A percentile compares a stretch with the other conserved stretches of the same genome.
These are phyloP conservation scores for Ceriagrion tenellum DNA, from an alignment of 2,888 invertebrate genomes.

Conservation along the genomic window DNA sequence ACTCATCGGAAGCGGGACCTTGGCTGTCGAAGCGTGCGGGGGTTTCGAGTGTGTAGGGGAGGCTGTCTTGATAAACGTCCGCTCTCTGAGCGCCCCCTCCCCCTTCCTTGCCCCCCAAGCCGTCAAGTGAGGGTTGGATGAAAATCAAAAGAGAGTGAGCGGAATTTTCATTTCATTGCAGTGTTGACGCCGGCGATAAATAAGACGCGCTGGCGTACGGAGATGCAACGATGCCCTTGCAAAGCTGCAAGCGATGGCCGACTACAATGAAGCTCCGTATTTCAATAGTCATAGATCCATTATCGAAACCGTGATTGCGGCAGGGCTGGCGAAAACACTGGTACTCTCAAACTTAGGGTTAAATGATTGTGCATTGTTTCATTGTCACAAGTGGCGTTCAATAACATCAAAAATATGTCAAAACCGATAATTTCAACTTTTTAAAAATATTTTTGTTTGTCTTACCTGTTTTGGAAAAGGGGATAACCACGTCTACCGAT, in stretches of 20 bases:
- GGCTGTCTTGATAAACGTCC: background rate
- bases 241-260: background rate
- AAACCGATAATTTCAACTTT: too few relatives aligned
- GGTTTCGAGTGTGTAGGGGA: background rate
- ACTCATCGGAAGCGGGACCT: slow-evolving; percentile 37
- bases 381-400: too few relatives aligned
- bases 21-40: background rate
- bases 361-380: too few relatives aligned
- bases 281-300: background rate
- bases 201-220: background rate
- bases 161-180: background rate
- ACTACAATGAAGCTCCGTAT: background rate
- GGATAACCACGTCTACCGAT: too few relatives aligned
- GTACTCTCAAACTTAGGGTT: too few relatives aligned
- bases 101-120: background rate
- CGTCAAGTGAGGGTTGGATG: background rate
- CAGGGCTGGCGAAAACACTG: too few relatives aligned
- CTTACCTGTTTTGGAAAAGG: too few relatives aligned
- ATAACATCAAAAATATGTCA: too few relatives aligned
- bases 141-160: background rate
- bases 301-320: too few relatives aligned
- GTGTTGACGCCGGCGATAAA: background rate
- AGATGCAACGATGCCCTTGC: background rate
- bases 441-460: too few relatives aligned
- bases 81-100: background rate